Percentiles rank a stretch among this genome's conserved stretches.
Evolutionary conservation across 2,888 invertebrate species (phyloP).

Genomic region (Phasia obesa): DNA sequence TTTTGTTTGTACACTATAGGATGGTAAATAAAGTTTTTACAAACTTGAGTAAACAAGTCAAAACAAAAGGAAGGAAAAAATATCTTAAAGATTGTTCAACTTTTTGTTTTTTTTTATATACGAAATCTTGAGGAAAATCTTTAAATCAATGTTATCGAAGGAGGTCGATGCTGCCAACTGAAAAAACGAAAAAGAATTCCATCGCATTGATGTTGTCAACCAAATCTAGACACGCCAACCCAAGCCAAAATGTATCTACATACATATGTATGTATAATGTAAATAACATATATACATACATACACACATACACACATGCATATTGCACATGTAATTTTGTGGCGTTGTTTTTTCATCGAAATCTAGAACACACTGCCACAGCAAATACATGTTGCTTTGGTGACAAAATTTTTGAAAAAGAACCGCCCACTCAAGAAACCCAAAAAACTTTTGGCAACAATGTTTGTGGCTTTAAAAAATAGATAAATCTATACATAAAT

Average conservation of each 20-base stretch:
- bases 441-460: slow-evolving; percentile 34
- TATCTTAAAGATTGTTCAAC: not conserved
- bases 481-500: too few species aligned
- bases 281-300: too few species aligned
- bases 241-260: slow-evolving; percentile 24
- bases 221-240: slow-evolving; percentile 37
- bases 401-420: slow-evolving; percentile 6
- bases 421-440: slow-evolving; percentile 50
- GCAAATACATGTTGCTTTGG: slow-evolving; percentile 54
- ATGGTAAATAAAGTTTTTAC: slow-evolving; percentile 75
- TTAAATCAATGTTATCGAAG: slow-evolving; percentile 13
- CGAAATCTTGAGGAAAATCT: slow-evolving; percentile 23
- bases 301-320: too few species aligned
- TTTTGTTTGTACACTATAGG: slow-evolving; percentile 61
- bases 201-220: slow-evolving; percentile 37
- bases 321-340: too few species aligned
- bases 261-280: too few species aligned
- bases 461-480: not conserved
- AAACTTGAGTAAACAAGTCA: slow-evolving; percentile 75
- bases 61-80: slow-evolving; percentile 48
- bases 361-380: slow-evolving; percentile 39
- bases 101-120: slow-evolving; percentile 1
- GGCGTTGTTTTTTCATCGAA: not conserved
- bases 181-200: not conserved
- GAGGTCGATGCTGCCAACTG: slow-evolving; percentile 20